Evolutionary conservation across 2,888 invertebrate species (phyloP), one percentile per base, ranked within the genome.

Genomic region (Himalopsyche anomala): DNA sequence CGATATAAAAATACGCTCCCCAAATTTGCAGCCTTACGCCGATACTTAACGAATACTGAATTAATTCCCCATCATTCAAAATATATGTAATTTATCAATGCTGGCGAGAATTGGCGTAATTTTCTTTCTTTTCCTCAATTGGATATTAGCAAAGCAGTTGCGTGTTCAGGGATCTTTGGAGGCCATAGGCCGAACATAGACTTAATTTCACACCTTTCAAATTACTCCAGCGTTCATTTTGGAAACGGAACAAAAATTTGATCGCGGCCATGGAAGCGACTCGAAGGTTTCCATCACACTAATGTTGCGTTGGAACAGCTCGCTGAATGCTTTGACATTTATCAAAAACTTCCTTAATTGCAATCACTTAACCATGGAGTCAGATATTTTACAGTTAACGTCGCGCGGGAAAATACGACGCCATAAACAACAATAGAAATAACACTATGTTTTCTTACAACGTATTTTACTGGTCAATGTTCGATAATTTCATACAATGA

Each of bases 181-280:
- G 84, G 56, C 40, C 19, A 74, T 84, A 79, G 42, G 45, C 74
- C 19, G 45, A 40, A 38, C 55, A 40, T 42, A 54, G 40, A 55
- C 45, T 79, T 85, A 82, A 85, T 85, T 85, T 85, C 85, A 82
- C 85, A 85, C 82, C 81, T 82, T 42, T 79, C 36, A 84, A 84
- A 84, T 83, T 69, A 62, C 81, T 51, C 19, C 28, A 36, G 28
- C 74, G 5, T 36, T 74, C 19, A 74, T 74, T 74, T 74, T 36
- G 36, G 36, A 74, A 74, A 62, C 28, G 74, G 12, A 74, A 74
- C 36, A 74, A 74, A 74, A 74, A 74, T 19, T 62, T 62, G 62
- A 62, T 11, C 8, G n/a, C 12, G 74, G 36, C 74, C 74, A 36
- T 74, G 74, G 74, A 74, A 74, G 36, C 74, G 6, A 38, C 38